phyloP scores from a whole-genome alignment of 2,113 vertebrate genomes.

The Petrocephalus zakoni region DNA sequence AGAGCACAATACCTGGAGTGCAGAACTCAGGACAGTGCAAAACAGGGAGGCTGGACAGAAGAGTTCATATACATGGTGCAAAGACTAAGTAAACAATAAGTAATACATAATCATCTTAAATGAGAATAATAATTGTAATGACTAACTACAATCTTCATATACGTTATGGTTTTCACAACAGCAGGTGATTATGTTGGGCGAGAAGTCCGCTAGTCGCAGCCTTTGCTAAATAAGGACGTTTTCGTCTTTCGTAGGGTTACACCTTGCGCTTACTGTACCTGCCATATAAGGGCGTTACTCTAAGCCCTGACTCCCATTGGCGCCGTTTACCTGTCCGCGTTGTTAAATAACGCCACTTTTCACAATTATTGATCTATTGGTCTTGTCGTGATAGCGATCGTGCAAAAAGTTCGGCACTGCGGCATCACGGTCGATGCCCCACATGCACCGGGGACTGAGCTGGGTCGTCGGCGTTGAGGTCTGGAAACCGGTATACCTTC shows the following conservation, averaged over 20 bases:
- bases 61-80: background rate
- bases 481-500: background rate
- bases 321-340: conserved; percentile 33
- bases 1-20: background rate
- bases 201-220: background rate
- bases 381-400: background rate
- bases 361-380: background rate
- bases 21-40: background rate
- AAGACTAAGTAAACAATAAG: background rate
- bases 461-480: background rate
- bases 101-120: background rate
- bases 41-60: background rate
- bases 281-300: conserved; percentile 52
- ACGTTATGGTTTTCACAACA: background rate
- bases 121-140: background rate
- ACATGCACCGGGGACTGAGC: background rate
- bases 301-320: conserved; percentile 24
- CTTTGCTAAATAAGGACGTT: background rate
- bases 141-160: background rate
- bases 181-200: background rate
- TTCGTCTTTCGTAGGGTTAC: background rate
- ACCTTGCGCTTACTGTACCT: conserved; percentile 11
- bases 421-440: background rate
- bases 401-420: background rate
- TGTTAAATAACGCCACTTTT: background rate